Evolutionary conservation across 2,797 vertebrate genomes (phyloP).

Genomic region (Enteromius argenteus): DNA sequence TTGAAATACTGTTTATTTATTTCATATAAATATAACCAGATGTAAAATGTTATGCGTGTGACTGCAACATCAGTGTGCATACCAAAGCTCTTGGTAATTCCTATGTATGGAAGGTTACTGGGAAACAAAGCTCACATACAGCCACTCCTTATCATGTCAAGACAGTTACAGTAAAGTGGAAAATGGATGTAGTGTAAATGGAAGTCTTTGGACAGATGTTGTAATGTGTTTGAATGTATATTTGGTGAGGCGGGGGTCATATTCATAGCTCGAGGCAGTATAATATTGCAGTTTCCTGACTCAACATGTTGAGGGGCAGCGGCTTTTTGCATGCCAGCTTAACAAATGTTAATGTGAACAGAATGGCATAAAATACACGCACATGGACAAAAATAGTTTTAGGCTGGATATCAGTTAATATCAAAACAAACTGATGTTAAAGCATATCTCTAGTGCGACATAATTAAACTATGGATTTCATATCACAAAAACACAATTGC

Average conservation of each 20-base stretch:
- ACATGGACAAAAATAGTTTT: neutral
- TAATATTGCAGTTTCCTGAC: slow-evolving; percentile 6
- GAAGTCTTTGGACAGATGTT: neutral
- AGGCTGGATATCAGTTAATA: neutral
- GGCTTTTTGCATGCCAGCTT: neutral
- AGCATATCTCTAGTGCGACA: neutral
- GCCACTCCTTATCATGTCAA: slow-evolving; percentile 16
- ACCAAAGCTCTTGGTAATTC: slow-evolving; percentile 11
- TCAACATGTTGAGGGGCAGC: neutral
- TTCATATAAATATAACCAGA: neutral
- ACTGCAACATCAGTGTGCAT: slow-evolving; percentile 32
- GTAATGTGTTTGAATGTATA: neutral
- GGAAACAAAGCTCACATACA: slow-evolving; percentile 23
- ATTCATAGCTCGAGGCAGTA: slow-evolving; percentile 40
- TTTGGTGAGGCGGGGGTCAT: neutral
- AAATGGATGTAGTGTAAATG: neutral
- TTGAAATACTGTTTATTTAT: neutral
- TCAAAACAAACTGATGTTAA: slow-evolving; percentile 7
- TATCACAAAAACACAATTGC: slow-evolving; percentile 46
- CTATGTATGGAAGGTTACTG: slow-evolving; percentile 2
- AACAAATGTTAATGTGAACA: neutral
- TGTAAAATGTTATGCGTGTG: neutral
- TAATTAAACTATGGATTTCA: neutral
- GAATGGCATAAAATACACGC: neutral
- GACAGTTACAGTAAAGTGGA: slow-evolving; percentile 7